phyloP scores from a whole-genome alignment of 2,888 invertebrate genomes.

The Pemphredon lugubris region DNA sequence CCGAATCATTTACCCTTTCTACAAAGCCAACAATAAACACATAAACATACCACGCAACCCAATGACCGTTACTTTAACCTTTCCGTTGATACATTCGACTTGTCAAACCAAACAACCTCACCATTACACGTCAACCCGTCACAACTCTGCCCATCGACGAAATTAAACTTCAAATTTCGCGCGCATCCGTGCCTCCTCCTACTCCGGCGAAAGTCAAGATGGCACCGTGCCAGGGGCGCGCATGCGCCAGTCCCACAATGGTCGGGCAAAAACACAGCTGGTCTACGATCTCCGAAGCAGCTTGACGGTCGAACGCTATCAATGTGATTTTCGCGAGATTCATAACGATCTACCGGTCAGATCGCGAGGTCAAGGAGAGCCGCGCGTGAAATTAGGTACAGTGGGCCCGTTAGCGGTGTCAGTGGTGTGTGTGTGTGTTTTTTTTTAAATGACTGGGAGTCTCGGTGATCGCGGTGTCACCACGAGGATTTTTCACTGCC shows the following conservation, averaged over 20 bases:
- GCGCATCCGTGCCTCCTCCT: constrained; percentile 21
- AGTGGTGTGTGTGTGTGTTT: constrained; percentile 50
- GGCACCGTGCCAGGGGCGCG: constrained; percentile 49
- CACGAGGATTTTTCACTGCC: constrained; percentile 70
- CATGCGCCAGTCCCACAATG: constrained; percentile 65
- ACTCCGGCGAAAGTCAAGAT: constrained; percentile 28
- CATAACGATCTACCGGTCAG: constrained; percentile 61
- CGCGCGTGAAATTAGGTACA: constrained; percentile 37
- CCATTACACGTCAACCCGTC: too few species aligned
- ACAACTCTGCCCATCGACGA: too few species aligned
- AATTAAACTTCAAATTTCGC: constrained; percentile 41
- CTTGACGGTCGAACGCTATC: constrained; percentile 69
- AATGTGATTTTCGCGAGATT: constrained; percentile 68
- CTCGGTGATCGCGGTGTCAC: constrained; percentile 61
- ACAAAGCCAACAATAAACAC: too few species aligned
- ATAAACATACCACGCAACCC: too few species aligned
- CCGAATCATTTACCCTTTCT: too few species aligned
- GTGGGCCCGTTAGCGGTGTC: constrained; percentile 33
- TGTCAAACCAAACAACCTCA: too few species aligned
- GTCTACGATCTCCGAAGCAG: constrained; percentile 72
- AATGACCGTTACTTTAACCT: too few species aligned
- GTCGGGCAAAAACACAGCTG: constrained; percentile 74
- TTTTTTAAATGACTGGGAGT: constrained; percentile 51
- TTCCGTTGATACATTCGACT: too few species aligned
- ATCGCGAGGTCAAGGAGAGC: constrained; percentile 42